Percentiles rank a stretch among this genome's conserved stretches.
Evolutionary conservation across 2,797 vertebrate genomes (phyloP).

Genomic region (Amniataba percoides): DNA sequence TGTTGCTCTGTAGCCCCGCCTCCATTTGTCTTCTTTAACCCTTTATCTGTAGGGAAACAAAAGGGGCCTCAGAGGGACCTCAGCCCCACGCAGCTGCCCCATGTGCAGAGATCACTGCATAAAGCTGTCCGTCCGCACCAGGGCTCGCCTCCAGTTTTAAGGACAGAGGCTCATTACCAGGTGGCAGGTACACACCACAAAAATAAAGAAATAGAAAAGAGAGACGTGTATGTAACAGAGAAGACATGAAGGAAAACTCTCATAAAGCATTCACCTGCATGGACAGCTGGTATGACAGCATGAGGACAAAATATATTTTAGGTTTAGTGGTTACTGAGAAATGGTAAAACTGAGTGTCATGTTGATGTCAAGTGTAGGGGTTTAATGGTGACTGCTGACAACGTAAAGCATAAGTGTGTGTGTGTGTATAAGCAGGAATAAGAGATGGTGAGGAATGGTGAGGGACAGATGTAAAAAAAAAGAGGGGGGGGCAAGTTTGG

Average conservation of each 20-base stretch:
- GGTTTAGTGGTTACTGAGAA: conserved; percentile 32
- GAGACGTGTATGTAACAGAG: conserved; percentile 18
- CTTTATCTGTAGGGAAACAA: conserved; percentile 78
- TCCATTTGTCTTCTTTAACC: conserved; percentile 85
- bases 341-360: conserved; percentile 40
- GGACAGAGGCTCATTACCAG: conserved; percentile 35
- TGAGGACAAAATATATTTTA: conserved; percentile 35
- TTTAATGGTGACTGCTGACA: conserved; percentile 45
- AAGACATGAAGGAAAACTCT: conserved; percentile 13
- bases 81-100: conserved; percentile 66
- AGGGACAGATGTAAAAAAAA: conserved; percentile 22
- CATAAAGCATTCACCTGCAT: conserved; percentile 26
- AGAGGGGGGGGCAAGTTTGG: conserved; percentile 40
- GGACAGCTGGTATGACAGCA: conserved; percentile 37
- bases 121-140: conserved; percentile 29
- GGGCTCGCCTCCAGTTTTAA: conserved; percentile 28
- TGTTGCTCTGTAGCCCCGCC: conserved; percentile 71
- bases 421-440: conserved; percentile 11
- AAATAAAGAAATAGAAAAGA: conserved; percentile 3
- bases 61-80: conserved; percentile 68
- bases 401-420: conserved; percentile 2
- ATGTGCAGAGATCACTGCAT: conserved; percentile 55
- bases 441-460: background rate
- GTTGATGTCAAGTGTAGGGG: conserved; percentile 29
- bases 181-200: conserved; percentile 24